A percentile compares a stretch with the other conserved stretches of the same genome.
Evolutionary conservation across 2,797 vertebrate genomes (phyloP).

Genomic region (Chelidonichthys spinosus): DNA sequence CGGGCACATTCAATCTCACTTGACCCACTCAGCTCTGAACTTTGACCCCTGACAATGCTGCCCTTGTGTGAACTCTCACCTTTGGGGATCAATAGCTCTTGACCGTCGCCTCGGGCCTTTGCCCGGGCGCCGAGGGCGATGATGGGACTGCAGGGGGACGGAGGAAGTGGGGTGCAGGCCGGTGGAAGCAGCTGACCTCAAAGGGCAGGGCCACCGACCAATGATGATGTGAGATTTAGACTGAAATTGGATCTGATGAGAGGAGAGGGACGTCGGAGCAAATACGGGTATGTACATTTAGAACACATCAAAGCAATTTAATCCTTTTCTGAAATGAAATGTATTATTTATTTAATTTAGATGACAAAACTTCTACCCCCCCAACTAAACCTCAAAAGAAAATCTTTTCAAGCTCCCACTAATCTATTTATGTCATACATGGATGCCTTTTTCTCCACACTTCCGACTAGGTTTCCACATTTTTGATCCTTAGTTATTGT

Average conservation of each 20-base stretch:
- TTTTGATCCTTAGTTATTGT: slow-evolving; percentile 67
- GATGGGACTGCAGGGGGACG: slow-evolving; percentile 17
- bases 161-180: slow-evolving; percentile 30
- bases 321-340: slow-evolving; percentile 15
- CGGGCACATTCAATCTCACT: slow-evolving; percentile 83
- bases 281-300: slow-evolving; percentile 14
- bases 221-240: slow-evolving; percentile 52
- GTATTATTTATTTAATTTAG: not conserved
- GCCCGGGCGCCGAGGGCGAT: slow-evolving; percentile 16
- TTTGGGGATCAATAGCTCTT: slow-evolving; percentile 77
- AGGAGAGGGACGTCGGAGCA: not conserved
- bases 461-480: slow-evolving; percentile 53
- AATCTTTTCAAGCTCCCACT: slow-evolving; percentile 47
- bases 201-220: slow-evolving; percentile 43
- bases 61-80: slow-evolving; percentile 77
- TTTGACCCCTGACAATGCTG: slow-evolving; percentile 59
- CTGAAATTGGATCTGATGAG: slow-evolving; percentile 40
- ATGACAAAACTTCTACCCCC: slow-evolving; percentile 32
- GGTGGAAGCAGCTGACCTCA: slow-evolving; percentile 48
- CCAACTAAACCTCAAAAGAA: slow-evolving; percentile 16
- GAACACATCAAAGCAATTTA: slow-evolving; percentile 33
- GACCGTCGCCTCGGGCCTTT: slow-evolving; percentile 70
- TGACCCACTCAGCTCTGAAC: slow-evolving; percentile 78
- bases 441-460: slow-evolving; percentile 38
- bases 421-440: slow-evolving; percentile 63